Conservation (phyloP, 2,113 vertebrate species). For the Muscicapa adusta region DNA sequence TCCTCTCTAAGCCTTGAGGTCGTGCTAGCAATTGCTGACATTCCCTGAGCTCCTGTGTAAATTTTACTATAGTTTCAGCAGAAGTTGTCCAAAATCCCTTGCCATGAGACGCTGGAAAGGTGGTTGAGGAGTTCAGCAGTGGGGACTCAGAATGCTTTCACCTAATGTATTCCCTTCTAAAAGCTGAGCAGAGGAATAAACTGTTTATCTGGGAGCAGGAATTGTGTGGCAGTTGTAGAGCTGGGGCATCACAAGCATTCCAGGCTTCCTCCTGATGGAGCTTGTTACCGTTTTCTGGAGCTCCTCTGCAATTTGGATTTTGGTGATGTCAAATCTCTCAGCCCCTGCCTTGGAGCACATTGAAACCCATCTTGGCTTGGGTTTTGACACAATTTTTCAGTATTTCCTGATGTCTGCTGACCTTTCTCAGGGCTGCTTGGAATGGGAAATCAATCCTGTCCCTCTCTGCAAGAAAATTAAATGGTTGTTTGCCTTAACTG, state of each 20-base stretch:
- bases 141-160: not conserved
- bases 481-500: not conserved
- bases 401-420: not conserved
- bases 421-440: not conserved
- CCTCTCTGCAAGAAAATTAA: not conserved
- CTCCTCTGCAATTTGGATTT: not conserved
- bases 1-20: not conserved
- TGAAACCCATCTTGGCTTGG: not conserved
- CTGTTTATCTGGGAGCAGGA: not conserved
- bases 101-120: not conserved
- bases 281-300: not conserved
- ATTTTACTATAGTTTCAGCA: not conserved
- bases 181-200: not conserved
- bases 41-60: not conserved
- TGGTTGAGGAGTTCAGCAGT: not conserved
- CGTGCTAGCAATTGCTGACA: not conserved
- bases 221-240: not conserved
- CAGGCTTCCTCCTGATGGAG: accelerated
- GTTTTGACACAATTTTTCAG: not conserved
- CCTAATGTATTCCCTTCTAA: not conserved
- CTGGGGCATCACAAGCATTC: not conserved
- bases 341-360: accelerated
- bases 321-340: not conserved
- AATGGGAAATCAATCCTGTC: not conserved
- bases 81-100: not conserved